phyloP scores from a whole-genome alignment of 1,140 invertebrate genomes.

The Holcopasites calliopsidis region DNA sequence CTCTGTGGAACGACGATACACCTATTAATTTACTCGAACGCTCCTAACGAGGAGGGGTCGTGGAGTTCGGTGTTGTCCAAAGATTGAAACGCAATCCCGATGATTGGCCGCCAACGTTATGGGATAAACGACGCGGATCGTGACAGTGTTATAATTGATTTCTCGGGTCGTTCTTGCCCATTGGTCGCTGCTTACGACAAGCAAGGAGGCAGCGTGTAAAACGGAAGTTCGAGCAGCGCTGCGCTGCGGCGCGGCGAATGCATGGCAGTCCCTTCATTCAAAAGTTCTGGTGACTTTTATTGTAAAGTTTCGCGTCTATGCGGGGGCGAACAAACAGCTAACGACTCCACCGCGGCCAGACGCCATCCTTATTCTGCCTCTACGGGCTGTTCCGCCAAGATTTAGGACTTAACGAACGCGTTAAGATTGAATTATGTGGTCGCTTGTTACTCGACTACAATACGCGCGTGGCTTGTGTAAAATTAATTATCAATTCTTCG shows the following conservation, averaged over 20 bases:
- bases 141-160: slow-evolving; percentile 36
- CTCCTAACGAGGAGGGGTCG: slow-evolving; percentile 29
- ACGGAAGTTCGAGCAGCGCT: no score
- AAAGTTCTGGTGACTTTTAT: slow-evolving; percentile 31
- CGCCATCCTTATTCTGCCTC: not conserved
- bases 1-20: slow-evolving; percentile 73
- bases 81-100: slow-evolving; percentile 37
- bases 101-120: slow-evolving; percentile 18
- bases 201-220: not conserved
- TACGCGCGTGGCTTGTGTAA: slow-evolving; percentile 31
- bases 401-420: slow-evolving; percentile 46
- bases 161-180: slow-evolving; percentile 18
- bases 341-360: not conserved
- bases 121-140: slow-evolving; percentile 1
- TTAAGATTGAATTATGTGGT: slow-evolving; percentile 32
- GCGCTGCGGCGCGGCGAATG: no score
- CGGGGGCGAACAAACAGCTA: not conserved
- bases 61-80: slow-evolving; percentile 27
- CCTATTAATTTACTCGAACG: slow-evolving; percentile 76
- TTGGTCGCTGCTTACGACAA: not conserved
- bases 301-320: slow-evolving; percentile 29
- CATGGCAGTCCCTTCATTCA: no score
- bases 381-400: not conserved
- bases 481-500: slow-evolving; percentile 47
- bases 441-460: slow-evolving; percentile 38